Evolutionary conservation across 1,140 invertebrate species (phyloP).

Genomic region (Bombus turneri): DNA sequence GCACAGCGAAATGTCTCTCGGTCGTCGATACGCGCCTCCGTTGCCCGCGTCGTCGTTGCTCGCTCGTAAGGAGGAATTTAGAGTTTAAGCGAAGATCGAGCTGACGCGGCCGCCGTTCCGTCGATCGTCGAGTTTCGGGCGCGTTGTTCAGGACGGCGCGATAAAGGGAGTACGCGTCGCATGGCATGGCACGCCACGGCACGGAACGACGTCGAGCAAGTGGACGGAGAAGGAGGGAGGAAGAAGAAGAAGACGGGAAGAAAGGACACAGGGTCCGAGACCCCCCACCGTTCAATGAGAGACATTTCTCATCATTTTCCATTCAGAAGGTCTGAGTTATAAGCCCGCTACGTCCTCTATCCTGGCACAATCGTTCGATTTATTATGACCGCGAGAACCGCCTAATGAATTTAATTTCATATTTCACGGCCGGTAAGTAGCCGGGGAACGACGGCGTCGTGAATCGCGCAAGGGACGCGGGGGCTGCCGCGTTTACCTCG

Average conservation of each 20-base stretch:
- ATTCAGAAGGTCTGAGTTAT: slow-evolving; percentile 81
- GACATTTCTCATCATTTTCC: slow-evolving; percentile 83
- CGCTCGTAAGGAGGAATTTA: fast-evolving
- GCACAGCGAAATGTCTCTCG: fast-evolving
- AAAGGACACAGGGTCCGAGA: slow-evolving; percentile 59
- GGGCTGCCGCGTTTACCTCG: slow-evolving; percentile 45
- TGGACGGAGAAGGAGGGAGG: too few species aligned
- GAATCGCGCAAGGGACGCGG: slow-evolving; percentile 63
- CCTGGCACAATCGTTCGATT: slow-evolving; percentile 81
- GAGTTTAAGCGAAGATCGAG: too few species aligned
- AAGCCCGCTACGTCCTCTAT: slow-evolving; percentile 72
- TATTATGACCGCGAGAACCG: slow-evolving; percentile 78
- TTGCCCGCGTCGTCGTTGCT: too few species aligned
- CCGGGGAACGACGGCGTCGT: slow-evolving; percentile 46
- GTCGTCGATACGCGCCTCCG: too few species aligned
- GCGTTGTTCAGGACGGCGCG: background rate
- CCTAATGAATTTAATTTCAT: slow-evolving; percentile 82
- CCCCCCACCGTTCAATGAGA: slow-evolving; percentile 81
- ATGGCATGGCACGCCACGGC: slow-evolving; percentile 68
- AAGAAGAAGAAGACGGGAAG: too few species aligned
- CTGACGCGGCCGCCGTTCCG: background rate
- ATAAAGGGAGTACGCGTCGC: slow-evolving; percentile 37
- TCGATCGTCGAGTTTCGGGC: background rate
- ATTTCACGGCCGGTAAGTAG: slow-evolving; percentile 81
- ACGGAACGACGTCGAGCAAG: background rate